Conservation (phyloP, 2,888 invertebrate genomes). For the Bombylius discolor region DNA sequence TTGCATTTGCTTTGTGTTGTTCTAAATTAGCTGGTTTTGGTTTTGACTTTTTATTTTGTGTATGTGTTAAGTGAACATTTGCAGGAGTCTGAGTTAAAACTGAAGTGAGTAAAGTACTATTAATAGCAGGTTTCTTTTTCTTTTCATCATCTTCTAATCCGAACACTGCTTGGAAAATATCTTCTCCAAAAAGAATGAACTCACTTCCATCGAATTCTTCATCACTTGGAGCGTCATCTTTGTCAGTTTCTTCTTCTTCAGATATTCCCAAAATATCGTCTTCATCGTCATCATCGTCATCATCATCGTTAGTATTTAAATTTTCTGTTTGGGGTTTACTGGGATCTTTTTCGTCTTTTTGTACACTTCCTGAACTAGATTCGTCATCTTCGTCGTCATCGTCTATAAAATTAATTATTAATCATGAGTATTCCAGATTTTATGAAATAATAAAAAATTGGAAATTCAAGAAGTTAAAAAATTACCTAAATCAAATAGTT, state of each 20-base stretch:
- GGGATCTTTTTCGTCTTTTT: not conserved
- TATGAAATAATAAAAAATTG: not conserved
- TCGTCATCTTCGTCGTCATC: not conserved
- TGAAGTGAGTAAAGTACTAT: not conserved
- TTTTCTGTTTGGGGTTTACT: not conserved
- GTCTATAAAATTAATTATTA: no score
- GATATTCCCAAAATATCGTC: not conserved
- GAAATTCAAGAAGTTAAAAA: not conserved
- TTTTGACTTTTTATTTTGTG: not conserved
- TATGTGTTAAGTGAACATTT: no score
- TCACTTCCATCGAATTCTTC: conserved; percentile 2
- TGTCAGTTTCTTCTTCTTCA: not conserved
- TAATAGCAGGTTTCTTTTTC: not conserved
- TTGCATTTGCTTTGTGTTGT: not conserved
- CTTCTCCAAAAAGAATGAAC: conserved; percentile 2
- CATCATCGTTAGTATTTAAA: not conserved
- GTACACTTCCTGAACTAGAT: not conserved
- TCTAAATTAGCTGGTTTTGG: not conserved
- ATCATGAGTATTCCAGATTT: no score
- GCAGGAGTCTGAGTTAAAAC: not conserved
- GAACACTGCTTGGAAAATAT: not conserved
- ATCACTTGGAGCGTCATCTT: not conserved
- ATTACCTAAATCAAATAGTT: not conserved
- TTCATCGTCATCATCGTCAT: not conserved
- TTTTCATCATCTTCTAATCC: not conserved